A percentile compares a stretch with the other conserved stretches of the same genome.
Evolutionary conservation across 1,140 invertebrate genomes (phyloP).

Genomic region (Microplitis demolitor): DNA sequence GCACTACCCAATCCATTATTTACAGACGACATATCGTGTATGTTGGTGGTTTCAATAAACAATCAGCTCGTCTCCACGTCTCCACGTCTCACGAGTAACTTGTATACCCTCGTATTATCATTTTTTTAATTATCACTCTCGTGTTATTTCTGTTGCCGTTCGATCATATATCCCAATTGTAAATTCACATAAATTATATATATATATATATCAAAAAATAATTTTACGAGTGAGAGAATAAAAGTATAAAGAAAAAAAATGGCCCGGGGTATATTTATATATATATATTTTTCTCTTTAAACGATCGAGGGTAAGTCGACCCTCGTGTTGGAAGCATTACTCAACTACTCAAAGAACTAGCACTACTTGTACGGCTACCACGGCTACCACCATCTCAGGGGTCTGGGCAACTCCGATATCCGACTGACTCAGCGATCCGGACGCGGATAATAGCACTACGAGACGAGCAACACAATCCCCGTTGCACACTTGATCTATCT

Average conservation of each 20-base stretch:
- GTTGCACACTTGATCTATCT: conserved; percentile 19
- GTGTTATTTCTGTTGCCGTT: no score
- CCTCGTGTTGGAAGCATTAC: conserved; percentile 15
- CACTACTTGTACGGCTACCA: background rate
- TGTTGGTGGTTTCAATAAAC: background rate
- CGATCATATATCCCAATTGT: no score
- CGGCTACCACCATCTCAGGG: background rate
- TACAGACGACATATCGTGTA: conserved; percentile 13
- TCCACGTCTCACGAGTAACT: conserved; percentile 5
- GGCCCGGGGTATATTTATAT: background rate
- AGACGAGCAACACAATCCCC: conserved; percentile 8
- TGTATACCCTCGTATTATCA: background rate
- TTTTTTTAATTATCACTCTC: conserved; percentile 1
- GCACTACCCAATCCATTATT: conserved; percentile 16
- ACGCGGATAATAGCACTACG: conserved; percentile 5
- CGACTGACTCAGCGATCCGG: conserved; percentile 24
- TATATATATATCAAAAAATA: no score
- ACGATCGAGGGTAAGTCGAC: conserved; percentile 21
- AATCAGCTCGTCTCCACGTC: background rate
- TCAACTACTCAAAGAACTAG: background rate
- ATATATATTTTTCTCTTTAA: conserved; percentile 8
- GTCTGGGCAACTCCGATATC: conserved; percentile 17
- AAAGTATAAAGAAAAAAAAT: no score
- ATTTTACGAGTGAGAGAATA: no score
- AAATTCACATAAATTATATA: no score